Evolutionary conservation across 1,140 invertebrate species (phyloP).

Genomic region (Pogonomyrmex barbatus): DNA sequence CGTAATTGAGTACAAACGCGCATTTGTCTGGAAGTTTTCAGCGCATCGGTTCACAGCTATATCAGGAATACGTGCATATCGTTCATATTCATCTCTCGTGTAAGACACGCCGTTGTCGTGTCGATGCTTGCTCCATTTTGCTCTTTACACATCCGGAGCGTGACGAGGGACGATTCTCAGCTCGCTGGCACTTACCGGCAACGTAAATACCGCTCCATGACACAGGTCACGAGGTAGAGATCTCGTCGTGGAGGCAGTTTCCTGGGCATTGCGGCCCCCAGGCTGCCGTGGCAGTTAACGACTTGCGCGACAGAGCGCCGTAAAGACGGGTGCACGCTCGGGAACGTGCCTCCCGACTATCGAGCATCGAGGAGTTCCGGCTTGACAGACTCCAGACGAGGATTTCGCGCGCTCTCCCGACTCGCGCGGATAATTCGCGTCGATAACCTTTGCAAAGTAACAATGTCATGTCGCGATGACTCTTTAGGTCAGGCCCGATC

Average conservation of each 20-base stretch:
- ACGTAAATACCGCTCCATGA: slow-evolving; percentile 52
- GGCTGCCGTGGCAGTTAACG: slow-evolving; percentile 26
- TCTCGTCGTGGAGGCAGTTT: slow-evolving; percentile 62
- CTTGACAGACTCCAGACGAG: slow-evolving; percentile 53
- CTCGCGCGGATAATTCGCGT: slow-evolving; percentile 61
- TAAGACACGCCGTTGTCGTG: slow-evolving; percentile 66
- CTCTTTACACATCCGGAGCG: slow-evolving; percentile 51
- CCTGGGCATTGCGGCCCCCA: neutral
- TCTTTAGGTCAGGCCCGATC: slow-evolving; percentile 30
- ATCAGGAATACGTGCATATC: slow-evolving; percentile 58
- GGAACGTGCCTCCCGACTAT: slow-evolving; percentile 54
- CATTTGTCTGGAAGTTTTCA: neutral
- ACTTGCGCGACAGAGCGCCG: slow-evolving; percentile 65
- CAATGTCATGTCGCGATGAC: slow-evolving; percentile 64
- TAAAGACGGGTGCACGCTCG: slow-evolving; percentile 63
- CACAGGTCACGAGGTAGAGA: slow-evolving; percentile 74
- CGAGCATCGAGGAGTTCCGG: slow-evolving; percentile 61
- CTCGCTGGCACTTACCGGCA: slow-evolving; percentile 16
- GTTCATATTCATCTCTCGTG: slow-evolving; percentile 70
- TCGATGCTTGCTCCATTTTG: slow-evolving; percentile 72
- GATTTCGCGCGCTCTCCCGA: slow-evolving; percentile 49
- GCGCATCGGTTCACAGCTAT: no score
- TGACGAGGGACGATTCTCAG: slow-evolving; percentile 52
- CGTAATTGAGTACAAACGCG: neutral
- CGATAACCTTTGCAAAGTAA: slow-evolving; percentile 68